These are phyloP conservation scores for Apodemus agrarius DNA, from an alignment of 2,797 vertebrate genomes.

Conservation along the genomic window DNA sequence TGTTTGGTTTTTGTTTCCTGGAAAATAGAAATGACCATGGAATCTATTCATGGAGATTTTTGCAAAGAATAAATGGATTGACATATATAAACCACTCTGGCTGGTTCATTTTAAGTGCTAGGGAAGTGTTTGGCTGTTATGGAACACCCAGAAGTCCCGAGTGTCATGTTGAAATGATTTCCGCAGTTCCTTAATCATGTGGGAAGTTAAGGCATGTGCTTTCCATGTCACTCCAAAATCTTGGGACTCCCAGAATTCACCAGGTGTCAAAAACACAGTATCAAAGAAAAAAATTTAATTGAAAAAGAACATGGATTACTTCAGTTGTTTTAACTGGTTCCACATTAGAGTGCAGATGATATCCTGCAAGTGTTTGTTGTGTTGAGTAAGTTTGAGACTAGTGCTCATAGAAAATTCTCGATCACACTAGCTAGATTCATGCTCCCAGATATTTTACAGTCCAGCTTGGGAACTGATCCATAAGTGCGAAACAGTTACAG, in stretches of 20 bases:
- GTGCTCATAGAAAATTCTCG: neutral
- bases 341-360: neutral
- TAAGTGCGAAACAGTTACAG: neutral
- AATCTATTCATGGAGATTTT: neutral
- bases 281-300: neutral
- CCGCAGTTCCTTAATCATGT: constrained; percentile 1
- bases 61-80: neutral
- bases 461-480: neutral
- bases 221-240: constrained; percentile 20
- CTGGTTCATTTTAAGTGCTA: neutral
- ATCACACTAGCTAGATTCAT: neutral
- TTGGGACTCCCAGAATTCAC: neutral
- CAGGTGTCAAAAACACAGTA: neutral
- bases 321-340: neutral
- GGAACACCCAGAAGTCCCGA: neutral
- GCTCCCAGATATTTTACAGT: neutral
- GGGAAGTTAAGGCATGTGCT: neutral
- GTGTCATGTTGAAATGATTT: neutral
- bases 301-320: neutral
- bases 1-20: constrained; percentile 20
- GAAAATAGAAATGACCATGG: constrained; percentile 22
- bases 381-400: neutral
- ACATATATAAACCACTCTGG: neutral
- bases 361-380: neutral
- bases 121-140: neutral